These are phyloP conservation scores for Neotoxoptera formosana DNA, from an alignment of 1,140 invertebrate genomes.

Conservation along the genomic window DNA sequence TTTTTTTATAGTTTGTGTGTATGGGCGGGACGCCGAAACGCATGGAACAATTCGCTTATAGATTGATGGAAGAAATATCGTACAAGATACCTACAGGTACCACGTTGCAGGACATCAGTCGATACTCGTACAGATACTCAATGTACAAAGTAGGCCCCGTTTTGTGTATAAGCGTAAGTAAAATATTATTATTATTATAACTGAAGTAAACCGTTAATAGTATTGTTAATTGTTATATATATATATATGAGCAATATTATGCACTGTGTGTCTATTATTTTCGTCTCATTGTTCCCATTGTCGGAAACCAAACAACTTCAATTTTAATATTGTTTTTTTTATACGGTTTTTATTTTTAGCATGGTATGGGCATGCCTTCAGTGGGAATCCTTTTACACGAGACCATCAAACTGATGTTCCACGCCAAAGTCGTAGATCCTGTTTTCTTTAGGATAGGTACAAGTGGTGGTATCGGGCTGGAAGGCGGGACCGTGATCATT, in stretches of 20 bases:
- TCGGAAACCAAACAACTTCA: neutral
- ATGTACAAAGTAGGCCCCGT: slow-evolving; percentile 98
- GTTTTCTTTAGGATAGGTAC: slow-evolving; percentile 93
- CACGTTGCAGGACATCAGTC: slow-evolving; percentile 86
- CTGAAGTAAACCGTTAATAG: neutral
- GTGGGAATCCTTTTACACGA: slow-evolving; percentile 92
- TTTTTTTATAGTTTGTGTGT: slow-evolving; percentile 86
- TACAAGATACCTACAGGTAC: slow-evolving; percentile 89
- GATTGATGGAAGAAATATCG: slow-evolving; percentile 89
- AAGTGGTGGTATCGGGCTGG: slow-evolving; percentile 89
- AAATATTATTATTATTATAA: neutral
- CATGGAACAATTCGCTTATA: slow-evolving; percentile 92
- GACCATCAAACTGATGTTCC: slow-evolving; percentile 91
- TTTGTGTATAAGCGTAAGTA: slow-evolving; percentile 88
- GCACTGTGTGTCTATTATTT: neutral
- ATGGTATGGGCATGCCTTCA: slow-evolving; percentile 94
- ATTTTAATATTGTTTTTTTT: neutral
- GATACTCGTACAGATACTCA: slow-evolving; percentile 91
- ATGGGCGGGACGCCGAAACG: slow-evolving; percentile 96
- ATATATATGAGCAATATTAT: neutral
- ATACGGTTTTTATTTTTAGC: slow-evolving; percentile 67
- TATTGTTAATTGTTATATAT: too few species aligned
- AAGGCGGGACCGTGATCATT: slow-evolving; percentile 87
- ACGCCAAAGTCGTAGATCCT: slow-evolving; percentile 86
- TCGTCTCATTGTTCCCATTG: neutral